phyloP scores from a whole-genome alignment of 2,888 invertebrate genomes.

The Sturmia bella region DNA sequence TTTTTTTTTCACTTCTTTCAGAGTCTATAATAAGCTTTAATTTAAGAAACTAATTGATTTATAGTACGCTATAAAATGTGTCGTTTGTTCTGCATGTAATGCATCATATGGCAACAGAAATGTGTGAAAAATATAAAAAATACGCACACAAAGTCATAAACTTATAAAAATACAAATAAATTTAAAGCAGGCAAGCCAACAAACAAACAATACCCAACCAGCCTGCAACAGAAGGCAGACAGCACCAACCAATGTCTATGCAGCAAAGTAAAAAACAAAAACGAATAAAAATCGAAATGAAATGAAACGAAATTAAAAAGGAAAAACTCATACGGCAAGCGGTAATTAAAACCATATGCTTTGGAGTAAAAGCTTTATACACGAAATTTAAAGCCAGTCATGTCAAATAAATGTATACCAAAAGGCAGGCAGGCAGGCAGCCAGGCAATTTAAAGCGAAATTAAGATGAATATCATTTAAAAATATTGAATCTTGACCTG shows the following conservation, averaged over 20 bases:
- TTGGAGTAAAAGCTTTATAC: constrained; percentile 13
- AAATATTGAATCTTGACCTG: too few species aligned
- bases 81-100: constrained; percentile 80
- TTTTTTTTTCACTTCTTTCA: background rate
- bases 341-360: constrained; percentile 70
- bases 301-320: constrained; percentile 56
- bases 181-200: constrained; percentile 41
- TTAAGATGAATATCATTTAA: too few species aligned
- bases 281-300: background rate
- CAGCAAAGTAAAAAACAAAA: background rate
- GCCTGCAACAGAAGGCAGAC: constrained; percentile 33
- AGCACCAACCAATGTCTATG: constrained; percentile 28
- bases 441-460: too few species aligned
- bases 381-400: too few species aligned
- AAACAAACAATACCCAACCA: constrained; percentile 26
- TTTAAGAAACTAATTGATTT: constrained; percentile 78
- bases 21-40: constrained; percentile 56
- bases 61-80: constrained; percentile 80
- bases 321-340: constrained; percentile 25
- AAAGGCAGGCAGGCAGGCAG: too few species aligned
- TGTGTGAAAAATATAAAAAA: constrained; percentile 59
- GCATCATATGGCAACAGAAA: constrained; percentile 77
- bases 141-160: constrained; percentile 45
- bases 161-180: constrained; percentile 52
- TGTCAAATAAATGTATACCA: too few species aligned